Evolutionary conservation across 2,113 vertebrate genomes (phyloP), one percentile per base, ranked within the genome.

Genomic region (Trochalopteron elliotii): DNA sequence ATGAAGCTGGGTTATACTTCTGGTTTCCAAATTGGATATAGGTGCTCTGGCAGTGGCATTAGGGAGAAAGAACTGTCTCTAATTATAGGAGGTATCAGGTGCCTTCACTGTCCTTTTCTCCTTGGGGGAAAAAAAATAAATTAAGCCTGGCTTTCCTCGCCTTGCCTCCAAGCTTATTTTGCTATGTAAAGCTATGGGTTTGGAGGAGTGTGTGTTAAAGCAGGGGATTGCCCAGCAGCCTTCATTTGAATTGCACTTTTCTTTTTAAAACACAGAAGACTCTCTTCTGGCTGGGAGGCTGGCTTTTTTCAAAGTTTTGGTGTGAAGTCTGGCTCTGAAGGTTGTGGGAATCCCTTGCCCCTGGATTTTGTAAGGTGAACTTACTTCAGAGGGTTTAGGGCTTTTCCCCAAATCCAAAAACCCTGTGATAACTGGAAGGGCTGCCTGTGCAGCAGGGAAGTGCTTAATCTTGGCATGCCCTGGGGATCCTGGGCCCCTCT

Each of bases 21-120:
- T 56, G 39, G 33, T 78, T 90, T 91, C 87, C 60, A 90, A 68
- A 78, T 71, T 71, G 53, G 56, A 86, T 84, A 69, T 64, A 86
- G 82, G 80, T 92, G 87, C 37, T 65, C 52, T 90, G 86, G 86
- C 53, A 87, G 44, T 44, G n/a, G 40, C 20, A 55, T 60, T 45
- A 77, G 21, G 39, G 52, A 50, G 83, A 45, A 89, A 65, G 59
- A 92, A 33, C 72, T 60, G 27, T 28, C 69, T 95, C 69, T 94
- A 94, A 92, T 90, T 94, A 93, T 83, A 93, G 93, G 65, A 72
- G 35, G 30, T 92, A 78, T 87, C 86, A 92, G 83, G 91, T 96
- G 89, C 80, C 72, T 90, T 69, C 35, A 63, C 33, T 92, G 90
- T 60, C 89, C 76, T 88, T 94, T 93, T 95, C 86, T 86, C 83